Conservation (phyloP, 2,113 vertebrate species). For the Emydocephalus ijimae region DNA sequence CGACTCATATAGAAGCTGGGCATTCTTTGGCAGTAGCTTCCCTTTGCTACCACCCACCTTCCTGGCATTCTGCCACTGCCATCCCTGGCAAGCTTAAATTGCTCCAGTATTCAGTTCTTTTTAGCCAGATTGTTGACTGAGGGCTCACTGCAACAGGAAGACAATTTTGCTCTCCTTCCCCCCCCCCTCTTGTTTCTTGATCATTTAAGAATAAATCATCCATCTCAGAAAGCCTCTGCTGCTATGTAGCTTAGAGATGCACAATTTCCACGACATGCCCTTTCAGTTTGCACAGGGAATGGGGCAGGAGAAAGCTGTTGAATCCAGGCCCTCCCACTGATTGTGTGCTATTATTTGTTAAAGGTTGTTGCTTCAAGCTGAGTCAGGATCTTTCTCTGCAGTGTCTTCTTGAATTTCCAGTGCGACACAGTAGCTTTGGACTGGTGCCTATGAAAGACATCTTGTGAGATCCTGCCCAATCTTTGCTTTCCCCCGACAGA, state of each 20-base stretch:
- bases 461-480: not conserved
- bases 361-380: not conserved
- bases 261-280: not conserved
- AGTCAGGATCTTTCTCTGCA: constrained; percentile 12
- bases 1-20: not conserved
- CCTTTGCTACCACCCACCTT: accelerated
- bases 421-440: constrained; percentile 40
- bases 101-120: not conserved
- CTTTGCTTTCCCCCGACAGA: not conserved
- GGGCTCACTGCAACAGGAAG: not conserved
- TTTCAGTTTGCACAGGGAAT: not conserved
- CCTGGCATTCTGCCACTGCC: not conserved
- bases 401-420: constrained; percentile 43
- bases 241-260: not conserved
- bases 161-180: no score
- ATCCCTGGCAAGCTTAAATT: accelerated
- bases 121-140: not conserved
- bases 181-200: not conserved
- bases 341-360: not conserved
- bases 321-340: not conserved
- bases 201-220: not conserved
- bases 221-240: not conserved
- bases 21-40: not conserved
- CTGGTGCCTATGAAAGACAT: not conserved
- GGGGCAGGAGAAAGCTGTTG: not conserved